Evolutionary conservation across 2,797 vertebrate genomes (phyloP), one percentile per base, ranked within the genome.

Genomic region (Picus viridis): DNA sequence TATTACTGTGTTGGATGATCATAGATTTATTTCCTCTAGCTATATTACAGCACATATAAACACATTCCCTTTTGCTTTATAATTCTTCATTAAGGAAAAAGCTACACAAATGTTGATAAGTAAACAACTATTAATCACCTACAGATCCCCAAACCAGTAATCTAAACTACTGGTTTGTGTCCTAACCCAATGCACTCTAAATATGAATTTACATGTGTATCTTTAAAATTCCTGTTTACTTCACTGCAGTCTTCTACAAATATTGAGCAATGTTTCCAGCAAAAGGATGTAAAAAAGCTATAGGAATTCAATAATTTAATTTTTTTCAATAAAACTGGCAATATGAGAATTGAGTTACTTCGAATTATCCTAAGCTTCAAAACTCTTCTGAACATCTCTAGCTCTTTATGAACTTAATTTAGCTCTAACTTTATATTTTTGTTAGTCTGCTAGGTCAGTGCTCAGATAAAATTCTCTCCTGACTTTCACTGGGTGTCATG

Each of bases 41-140:
- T 19, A 61, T 1, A 0, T 45, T 71, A 41, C 0, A 27, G 18
- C 9, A 41, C 8, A 70, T 39, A 9, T 57, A 82, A 74, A 61
- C 11, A 85, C 74, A 76, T 41, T 68, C 11, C 5, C 11, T 36
- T 73, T 53, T 27, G 12, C 19, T 41, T 74, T 30, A 12, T 15
- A 87, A 53, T 22, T 85, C n/a, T 82, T 69, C 29, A 53, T 39
- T 76, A 59, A 57, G 29, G 22, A 74, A 7, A 92, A 63, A 68
- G 58, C 4, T 12, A 65, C 9, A 32, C 7, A 69, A 79, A 45
- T 16, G 43, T 51, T 74, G 67, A 59, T 12, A 74, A 19, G 9
- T 26, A 82, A 81, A 57, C 4, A 69, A 83, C 1, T 6, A 43
- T 15, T 61, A 30, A 62, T n/a, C 15, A 69, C 12, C 43, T 67